Base-by-base conservation (phyloP, 1,140 invertebrate genomes). In the Globodera rostochiensis region DNA sequence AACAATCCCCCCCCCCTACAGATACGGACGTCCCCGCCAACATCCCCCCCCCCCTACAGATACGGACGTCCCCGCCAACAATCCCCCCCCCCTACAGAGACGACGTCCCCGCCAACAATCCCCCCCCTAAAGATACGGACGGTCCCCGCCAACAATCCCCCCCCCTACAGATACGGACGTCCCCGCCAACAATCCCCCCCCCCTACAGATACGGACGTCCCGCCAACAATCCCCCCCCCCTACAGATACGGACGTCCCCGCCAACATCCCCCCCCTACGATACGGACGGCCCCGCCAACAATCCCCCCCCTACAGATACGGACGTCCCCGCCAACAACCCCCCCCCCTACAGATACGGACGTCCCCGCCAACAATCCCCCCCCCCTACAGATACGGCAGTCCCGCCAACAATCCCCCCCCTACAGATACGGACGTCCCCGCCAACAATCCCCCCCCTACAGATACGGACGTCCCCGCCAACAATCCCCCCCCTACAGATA, bases 401-500 rank as follows among this genome's bases (percentile, higher is more conserved):
- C 69, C 6, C 69, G 69, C 46, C 69, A 47, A 9, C 69, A 71
- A 25, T 71, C 69, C 46, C 69, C 69, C 69, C 9, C n/a, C n/a
- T n/a, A n/a, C n/a, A n/a, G n/a, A n/a, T n/a, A n/a, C n/a, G n/a
- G n/a, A n/a, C n/a, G n/a, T n/a, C n/a, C n/a, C n/a, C n/a, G n/a
- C n/a, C n/a, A n/a, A n/a, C n/a, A n/a, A n/a, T n/a, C 25, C 25
- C 25, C 25, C 25, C 25, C 13, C 57, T 15, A 60, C 69, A 71
- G 69, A 71, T 71, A 71, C 46, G 69, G 69, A 21, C 25, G 46
- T 71, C 69, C 69, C 6, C 69, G 69, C 46, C 69, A 47, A 9
- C 69, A 71, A 25, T 71, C 69, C 46, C 69, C 69, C 69, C 9
- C 13, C 57, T 15, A 60, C 69, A 71, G 69, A 71, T 71, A 71